These are phyloP conservation scores for Chrysaora quinquecirrha DNA, from an alignment of 30 jellyfish, hydroid and myxozoan species.

Conservation along the genomic window DNA sequence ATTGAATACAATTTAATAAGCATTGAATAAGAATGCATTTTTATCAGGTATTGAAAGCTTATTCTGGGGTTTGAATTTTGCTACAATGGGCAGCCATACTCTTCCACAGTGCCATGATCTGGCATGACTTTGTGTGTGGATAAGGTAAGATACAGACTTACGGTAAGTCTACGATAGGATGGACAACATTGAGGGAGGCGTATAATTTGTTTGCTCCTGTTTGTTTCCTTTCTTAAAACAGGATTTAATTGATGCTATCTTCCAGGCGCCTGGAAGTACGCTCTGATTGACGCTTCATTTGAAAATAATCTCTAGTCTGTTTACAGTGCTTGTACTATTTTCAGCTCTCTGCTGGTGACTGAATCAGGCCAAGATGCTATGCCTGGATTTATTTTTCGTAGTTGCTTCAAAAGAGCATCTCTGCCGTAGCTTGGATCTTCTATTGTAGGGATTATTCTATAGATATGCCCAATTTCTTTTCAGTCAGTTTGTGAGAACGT, in stretches of 20 bases:
- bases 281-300: slow-evolving; percentile 32
- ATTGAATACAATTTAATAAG: too few relatives aligned
- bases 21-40: too few relatives aligned
- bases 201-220: slow-evolving; percentile 33
- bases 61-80: too few relatives aligned
- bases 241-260: slow-evolving; percentile 33
- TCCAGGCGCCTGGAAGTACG: slow-evolving; percentile 48
- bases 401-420: slow-evolving; percentile 51
- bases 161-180: too few relatives aligned
- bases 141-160: too few relatives aligned
- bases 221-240: slow-evolving; percentile 30
- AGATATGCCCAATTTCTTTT: slow-evolving; percentile 17
- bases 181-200: slow-evolving; percentile 43
- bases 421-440: slow-evolving; percentile 59
- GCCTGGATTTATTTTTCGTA: slow-evolving; percentile 31
- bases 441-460: slow-evolving; percentile 41
- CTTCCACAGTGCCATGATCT: too few relatives aligned
- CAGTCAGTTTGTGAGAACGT: not conserved
- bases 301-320: slow-evolving; percentile 44
- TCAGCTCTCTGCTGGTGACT: slow-evolving; percentile 35
- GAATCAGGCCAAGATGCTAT: slow-evolving; percentile 48
- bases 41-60: too few relatives aligned
- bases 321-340: slow-evolving; percentile 35
- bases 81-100: too few relatives aligned
- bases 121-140: too few relatives aligned